Evolutionary conservation across 1,140 invertebrate species (phyloP), one percentile per base, ranked within the genome.

Genomic region (Drosophila lacteicornis): DNA sequence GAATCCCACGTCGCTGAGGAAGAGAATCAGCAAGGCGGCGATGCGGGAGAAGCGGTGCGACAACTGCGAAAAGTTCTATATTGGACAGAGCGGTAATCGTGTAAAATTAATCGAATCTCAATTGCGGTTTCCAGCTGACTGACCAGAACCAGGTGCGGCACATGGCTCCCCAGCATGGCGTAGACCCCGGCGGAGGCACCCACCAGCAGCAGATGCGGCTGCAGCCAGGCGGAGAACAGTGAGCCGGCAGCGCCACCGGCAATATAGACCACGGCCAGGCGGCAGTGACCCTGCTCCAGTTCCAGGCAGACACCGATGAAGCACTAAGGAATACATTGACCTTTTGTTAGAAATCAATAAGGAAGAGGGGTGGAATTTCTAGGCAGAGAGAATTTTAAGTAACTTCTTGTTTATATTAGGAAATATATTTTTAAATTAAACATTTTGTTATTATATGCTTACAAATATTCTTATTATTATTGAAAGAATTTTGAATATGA

Each of bases 181-280:
- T 99, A 99, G 57, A 98, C 97, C n/a, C 98, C 98, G 13, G 97
- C 98, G 51, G 97, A 98, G 49, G 98, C 97, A 17, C 98, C 98
- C 50, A 98, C 96, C 59, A 99, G 94, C 76, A 94, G 95, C 47
- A 97, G 94, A 81, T 94, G 93, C 1, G 97, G 96, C 93, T 98
- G 97, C 78, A 97, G 93, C 70, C 97, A 94, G 9, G 96, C 97
- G 9, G 97, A 96, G 40, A 96, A 96, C 43, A 97, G 93, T 2
- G 96, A 96, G 51, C 97, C 96, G 42, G 94, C 94, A 47, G 95
- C 92, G 46, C 96, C 95, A 22, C 97, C 97, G 13, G 94, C 94
- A 7, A 95, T 62, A 93, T 97, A 98, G 79, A 97, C 93, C 19
- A 94, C 80, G 33, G 95, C 94, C 58, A 98, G 95, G 69, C 96